phyloP scores from a whole-genome alignment of 2,113 vertebrate species.

The Genyomyrus donnyi region DNA sequence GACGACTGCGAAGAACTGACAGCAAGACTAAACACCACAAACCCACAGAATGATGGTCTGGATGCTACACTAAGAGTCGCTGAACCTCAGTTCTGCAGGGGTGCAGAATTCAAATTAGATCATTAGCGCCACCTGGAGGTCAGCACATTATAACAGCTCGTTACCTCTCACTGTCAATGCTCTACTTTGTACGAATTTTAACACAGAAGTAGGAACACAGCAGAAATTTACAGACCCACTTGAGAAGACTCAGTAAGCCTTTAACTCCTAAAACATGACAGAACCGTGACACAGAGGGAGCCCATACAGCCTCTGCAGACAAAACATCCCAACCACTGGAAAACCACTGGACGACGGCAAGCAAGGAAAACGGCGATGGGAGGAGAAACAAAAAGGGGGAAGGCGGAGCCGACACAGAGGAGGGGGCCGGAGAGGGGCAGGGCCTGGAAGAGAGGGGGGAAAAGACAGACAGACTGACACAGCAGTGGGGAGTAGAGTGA shows the following conservation, averaged over 20 bases:
- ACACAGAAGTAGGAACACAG: neutral
- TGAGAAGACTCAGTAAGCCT: neutral
- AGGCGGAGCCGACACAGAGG: slow-evolving; percentile 27
- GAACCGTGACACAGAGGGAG: neutral
- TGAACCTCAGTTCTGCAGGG: neutral
- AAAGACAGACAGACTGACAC: slow-evolving; percentile 96
- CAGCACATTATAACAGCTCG: neutral
- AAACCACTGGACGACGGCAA: neutral
- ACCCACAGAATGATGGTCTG: neutral
- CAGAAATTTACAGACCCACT: neutral
- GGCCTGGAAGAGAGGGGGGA: slow-evolving; percentile 46
- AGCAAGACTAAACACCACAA: neutral
- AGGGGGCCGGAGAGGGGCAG: slow-evolving; percentile 18
- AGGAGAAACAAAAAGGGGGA: slow-evolving; percentile 10
- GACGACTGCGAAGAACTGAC: neutral
- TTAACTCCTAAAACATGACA: neutral
- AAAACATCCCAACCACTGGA: neutral
- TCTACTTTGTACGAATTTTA: neutral
- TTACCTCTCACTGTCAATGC: neutral
- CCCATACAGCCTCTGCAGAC: neutral
- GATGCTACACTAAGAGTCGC: neutral
- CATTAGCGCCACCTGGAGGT: neutral
- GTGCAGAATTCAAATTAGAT: neutral
- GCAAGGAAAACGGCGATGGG: neutral
- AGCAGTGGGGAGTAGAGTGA: slow-evolving; percentile 99